A percentile compares a stretch with the other conserved stretches of the same genome.
Evolutionary conservation across 30 jellyfish, hydroid and myxozoan genomes (phyloP).

Genomic region (Nemopilema nomurai): DNA sequence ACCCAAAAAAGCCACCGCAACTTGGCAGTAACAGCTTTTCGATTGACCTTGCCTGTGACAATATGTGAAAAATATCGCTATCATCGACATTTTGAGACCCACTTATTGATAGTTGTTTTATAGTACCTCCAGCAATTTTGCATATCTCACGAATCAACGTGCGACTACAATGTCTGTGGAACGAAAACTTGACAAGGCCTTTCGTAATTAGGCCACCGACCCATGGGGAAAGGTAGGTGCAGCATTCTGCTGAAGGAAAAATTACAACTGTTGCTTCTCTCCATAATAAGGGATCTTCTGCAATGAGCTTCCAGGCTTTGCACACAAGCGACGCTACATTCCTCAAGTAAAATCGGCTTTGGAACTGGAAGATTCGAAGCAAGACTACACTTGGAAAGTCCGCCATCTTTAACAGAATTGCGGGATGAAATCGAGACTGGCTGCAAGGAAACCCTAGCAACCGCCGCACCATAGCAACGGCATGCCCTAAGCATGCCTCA

Average conservation of each 20-base stretch:
- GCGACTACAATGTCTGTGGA: conserved; percentile 11
- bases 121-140: not conserved
- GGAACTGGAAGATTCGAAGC: conserved; percentile 25
- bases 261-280: conserved; percentile 30
- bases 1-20: conserved; percentile 5
- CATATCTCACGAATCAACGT: conserved; percentile 1
- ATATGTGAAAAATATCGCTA: not conserved
- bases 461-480: too few relatives aligned
- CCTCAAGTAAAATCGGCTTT: conserved; percentile 21
- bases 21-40: conserved; percentile 29
- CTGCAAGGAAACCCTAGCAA: not conserved
- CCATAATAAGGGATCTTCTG: conserved; percentile 43
- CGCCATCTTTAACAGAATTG: not conserved
- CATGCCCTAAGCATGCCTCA: too few relatives aligned
- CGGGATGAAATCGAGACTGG: not conserved
- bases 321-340: conserved; percentile 28
- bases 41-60: not conserved
- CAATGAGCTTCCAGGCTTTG: conserved; percentile 43
- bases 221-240: conserved; percentile 11
- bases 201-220: not conserved
- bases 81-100: conserved; percentile 11
- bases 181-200: conserved; percentile 15
- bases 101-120: conserved; percentile 3
- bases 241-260: conserved; percentile 18
- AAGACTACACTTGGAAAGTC: conserved; percentile 28